These are phyloP conservation scores for Heliothis peltigera DNA, from an alignment of 2,888 invertebrate species.

Conservation along the genomic window DNA sequence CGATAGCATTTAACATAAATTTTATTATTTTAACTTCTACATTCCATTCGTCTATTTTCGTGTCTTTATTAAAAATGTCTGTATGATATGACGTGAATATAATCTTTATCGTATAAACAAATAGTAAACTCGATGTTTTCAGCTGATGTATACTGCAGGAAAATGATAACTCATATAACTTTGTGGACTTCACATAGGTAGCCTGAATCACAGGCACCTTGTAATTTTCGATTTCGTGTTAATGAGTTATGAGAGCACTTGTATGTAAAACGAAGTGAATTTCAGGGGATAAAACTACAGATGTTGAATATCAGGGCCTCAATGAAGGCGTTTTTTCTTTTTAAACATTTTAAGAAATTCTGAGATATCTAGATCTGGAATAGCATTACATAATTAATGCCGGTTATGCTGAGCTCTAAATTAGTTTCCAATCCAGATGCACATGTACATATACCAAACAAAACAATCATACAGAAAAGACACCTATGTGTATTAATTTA, in stretches of 20 bases:
- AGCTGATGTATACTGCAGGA: background rate
- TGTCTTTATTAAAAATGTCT: conserved; percentile 27
- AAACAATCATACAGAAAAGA: conserved; percentile 13
- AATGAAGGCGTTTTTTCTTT: no score
- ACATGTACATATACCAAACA: background rate
- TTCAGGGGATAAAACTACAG: no score
- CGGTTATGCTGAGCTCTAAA: no score
- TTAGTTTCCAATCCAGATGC: no score
- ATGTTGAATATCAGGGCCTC: no score
- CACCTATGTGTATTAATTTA: conserved; percentile 10
- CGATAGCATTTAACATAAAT: conserved; percentile 78
- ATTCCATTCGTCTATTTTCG: conserved; percentile 45
- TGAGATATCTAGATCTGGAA: no score
- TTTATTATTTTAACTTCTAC: conserved; percentile 27
- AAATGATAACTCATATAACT: background rate
- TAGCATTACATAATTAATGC: no score
- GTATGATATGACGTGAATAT: conserved; percentile 5
- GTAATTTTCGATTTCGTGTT: no score
- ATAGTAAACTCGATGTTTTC: background rate
- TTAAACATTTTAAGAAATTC: no score
- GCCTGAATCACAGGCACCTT: background rate
- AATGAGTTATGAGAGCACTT: no score
- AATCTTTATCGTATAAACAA: conserved; percentile 20
- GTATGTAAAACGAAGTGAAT: no score
- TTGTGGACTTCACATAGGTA: no score